Conservation (phyloP, 2,888 invertebrate genomes). For the Lasius platythorax region DNA sequence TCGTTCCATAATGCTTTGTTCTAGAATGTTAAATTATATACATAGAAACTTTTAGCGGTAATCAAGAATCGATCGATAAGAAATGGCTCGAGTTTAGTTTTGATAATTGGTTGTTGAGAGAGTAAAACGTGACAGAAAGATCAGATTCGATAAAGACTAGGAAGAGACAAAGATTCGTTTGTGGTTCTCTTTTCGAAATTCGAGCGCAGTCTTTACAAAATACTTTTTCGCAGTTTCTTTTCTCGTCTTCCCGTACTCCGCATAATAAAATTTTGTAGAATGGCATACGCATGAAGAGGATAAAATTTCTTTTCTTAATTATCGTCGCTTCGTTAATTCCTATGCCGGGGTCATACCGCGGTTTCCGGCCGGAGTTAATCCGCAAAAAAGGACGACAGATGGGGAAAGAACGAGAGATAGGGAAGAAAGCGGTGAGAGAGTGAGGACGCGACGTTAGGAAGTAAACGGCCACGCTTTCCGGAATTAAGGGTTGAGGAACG, state of each 20-base stretch:
- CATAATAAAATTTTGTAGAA: slow-evolving; percentile 69
- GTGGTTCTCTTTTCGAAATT: slow-evolving; percentile 75
- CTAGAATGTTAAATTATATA: slow-evolving; percentile 22
- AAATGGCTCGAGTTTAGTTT: slow-evolving; percentile 79
- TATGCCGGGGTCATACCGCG: slow-evolving; percentile 65
- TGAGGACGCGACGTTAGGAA: slow-evolving; percentile 45
- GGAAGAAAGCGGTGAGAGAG: slow-evolving; percentile 35
- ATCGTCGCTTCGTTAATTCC: slow-evolving; percentile 78
- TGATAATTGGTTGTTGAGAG: slow-evolving; percentile 78
- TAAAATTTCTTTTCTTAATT: slow-evolving; percentile 78
- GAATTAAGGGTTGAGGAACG: slow-evolving; percentile 75
- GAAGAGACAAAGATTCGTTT: slow-evolving; percentile 71
- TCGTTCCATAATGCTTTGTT: not conserved
- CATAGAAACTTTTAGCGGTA: slow-evolving; percentile 67
- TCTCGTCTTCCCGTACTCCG: not conserved
- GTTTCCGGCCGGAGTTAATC: slow-evolving; percentile 38
- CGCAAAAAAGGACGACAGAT: slow-evolving; percentile 49
- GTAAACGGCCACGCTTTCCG: slow-evolving; percentile 70
- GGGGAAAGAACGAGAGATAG: slow-evolving; percentile 24
- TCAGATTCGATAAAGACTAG: slow-evolving; percentile 33
- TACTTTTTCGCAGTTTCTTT: slow-evolving; percentile 22
- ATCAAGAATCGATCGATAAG: slow-evolving; percentile 72
- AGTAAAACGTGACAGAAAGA: slow-evolving; percentile 72
- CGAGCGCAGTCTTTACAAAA: slow-evolving; percentile 22
- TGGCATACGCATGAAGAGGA: slow-evolving; percentile 58